phyloP scores from a whole-genome alignment of 1,140 invertebrate species.

The silkworm (Bombyx mori) region ASM3026992v2 NC_085130.1:15606501-15607000 shows the following conservation, averaged over 20 bases:
- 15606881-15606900: constrained; percentile 3
- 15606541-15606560: too few species aligned
- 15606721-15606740: constrained; percentile 13
- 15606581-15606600: too few species aligned
- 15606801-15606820: constrained; percentile 10
- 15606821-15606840: constrained; percentile 7
- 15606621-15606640: neutral
- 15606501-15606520: too few species aligned
- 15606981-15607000: too few species aligned
- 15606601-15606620: too few species aligned
- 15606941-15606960: too few species aligned
- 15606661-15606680: constrained; percentile 9
- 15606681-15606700: constrained; percentile 17
- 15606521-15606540: too few species aligned
- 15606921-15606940: too few species aligned
- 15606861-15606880: constrained; percentile 1
- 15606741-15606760: constrained; percentile 10
- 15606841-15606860: neutral
- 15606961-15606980: too few species aligned
- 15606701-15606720: constrained; percentile 15
- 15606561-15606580: too few species aligned
- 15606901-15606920: too few species aligned
- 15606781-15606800: constrained; percentile 9
- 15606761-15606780: constrained; percentile 7
- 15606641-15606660: neutral